A percentile compares a stretch with the other conserved stretches of the same genome.
Evolutionary conservation across 2,113 vertebrate species (phyloP).

Genomic region (Hyperoodon ampullatus): DNA sequence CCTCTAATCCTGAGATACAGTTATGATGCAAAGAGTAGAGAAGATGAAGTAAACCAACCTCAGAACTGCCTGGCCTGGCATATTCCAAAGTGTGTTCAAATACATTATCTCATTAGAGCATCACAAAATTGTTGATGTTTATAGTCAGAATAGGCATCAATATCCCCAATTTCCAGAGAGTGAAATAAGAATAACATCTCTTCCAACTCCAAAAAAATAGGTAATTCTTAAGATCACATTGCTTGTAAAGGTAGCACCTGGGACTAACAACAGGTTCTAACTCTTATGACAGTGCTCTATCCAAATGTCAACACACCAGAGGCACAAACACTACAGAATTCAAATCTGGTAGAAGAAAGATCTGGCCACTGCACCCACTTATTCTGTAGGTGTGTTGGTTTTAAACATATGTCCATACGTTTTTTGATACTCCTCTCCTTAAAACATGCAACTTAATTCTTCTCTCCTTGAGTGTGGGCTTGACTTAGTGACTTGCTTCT

Average conservation of each 20-base stretch:
- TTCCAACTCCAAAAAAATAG: background rate
- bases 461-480: background rate
- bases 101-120: background rate
- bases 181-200: background rate
- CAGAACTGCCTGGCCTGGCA: background rate
- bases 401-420: background rate
- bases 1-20: background rate
- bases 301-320: background rate
- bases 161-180: background rate
- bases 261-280: background rate
- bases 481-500: background rate
- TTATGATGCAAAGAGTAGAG: background rate
- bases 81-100: background rate
- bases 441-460: background rate
- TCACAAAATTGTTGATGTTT: background rate
- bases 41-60: background rate
- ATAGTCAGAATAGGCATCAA: background rate
- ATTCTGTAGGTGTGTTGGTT: background rate
- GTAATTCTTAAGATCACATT: background rate
- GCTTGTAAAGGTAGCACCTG: background rate
- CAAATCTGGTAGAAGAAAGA: background rate
- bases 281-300: background rate
- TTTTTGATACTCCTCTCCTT: background rate
- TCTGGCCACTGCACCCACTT: background rate
- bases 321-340: background rate